phyloP scores from a whole-genome alignment of 2,113 vertebrate species.

The Atherinomorus stipes region DNA sequence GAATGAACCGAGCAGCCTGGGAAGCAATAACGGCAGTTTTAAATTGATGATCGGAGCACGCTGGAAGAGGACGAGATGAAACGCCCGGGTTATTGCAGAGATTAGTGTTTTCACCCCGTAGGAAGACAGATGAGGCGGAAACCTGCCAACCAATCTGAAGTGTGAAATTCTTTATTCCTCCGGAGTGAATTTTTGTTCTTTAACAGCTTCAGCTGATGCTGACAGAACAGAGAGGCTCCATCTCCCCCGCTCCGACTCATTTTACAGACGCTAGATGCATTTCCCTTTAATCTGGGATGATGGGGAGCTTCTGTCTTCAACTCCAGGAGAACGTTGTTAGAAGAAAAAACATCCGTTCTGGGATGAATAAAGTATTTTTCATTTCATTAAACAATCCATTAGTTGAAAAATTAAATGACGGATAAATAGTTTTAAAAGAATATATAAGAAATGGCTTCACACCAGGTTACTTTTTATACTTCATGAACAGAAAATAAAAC shows the following conservation, averaged over 20 bases:
- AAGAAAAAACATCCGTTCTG: no score
- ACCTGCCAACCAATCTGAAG: conserved; percentile 5
- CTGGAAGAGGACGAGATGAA: conserved; percentile 15
- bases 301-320: conserved; percentile 34
- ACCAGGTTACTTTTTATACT: no score
- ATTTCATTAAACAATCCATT: no score
- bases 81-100: conserved; percentile 29
- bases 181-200: conserved; percentile 18
- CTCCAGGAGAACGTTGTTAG: not conserved
- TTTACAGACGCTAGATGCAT: not conserved
- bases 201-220: conserved; percentile 8
- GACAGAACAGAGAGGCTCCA: not conserved
- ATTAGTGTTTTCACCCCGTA: conserved; percentile 12
- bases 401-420: no score
- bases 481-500: no score
- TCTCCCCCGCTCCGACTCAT: not conserved
- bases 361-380: no score
- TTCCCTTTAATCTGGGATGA: conserved; percentile 36
- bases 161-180: conserved; percentile 15
- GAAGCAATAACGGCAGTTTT: conserved; percentile 15
- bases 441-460: no score
- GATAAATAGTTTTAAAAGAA: no score
- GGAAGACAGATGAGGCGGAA: not conserved
- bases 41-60: not conserved
- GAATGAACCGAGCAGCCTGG: no score